These are phyloP conservation scores for Lochmaea capreae DNA, from an alignment of 2,888 invertebrate species.

Conservation along the genomic window DNA sequence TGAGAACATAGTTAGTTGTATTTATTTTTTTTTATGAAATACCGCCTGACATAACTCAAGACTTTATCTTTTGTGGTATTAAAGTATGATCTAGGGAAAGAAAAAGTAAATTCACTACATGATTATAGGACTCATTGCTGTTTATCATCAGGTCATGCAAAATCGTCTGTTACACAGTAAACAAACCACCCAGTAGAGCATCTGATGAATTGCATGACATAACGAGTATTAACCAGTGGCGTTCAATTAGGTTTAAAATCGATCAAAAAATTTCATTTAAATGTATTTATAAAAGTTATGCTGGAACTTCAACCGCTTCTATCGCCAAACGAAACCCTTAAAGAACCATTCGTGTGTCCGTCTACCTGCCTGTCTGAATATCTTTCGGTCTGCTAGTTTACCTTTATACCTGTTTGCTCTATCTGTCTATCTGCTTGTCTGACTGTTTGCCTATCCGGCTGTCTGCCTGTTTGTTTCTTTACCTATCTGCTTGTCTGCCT, in stretches of 20 bases:
- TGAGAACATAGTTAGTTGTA: slow-evolving; percentile 23
- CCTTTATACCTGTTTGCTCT: too few species aligned
- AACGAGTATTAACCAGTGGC: not conserved
- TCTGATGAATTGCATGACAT: slow-evolving; percentile 6
- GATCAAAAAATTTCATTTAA: too few species aligned
- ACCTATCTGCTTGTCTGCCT: too few species aligned
- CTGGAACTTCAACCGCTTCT: too few species aligned
- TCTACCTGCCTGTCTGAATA: too few species aligned
- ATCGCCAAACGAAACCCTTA: too few species aligned
- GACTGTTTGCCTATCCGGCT: too few species aligned
- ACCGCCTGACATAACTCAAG: slow-evolving; percentile 28
- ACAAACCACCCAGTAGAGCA: slow-evolving; percentile 26
- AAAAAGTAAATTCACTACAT: slow-evolving; percentile 20
- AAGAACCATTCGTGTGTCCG: too few species aligned
- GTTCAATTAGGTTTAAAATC: not conserved
- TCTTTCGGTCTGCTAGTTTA: too few species aligned
- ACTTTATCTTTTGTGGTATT: slow-evolving; percentile 28
- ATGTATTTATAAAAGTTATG: too few species aligned
- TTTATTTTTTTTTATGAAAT: slow-evolving; percentile 18
- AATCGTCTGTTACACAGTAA: slow-evolving; percentile 26
- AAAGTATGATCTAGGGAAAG: slow-evolving; percentile 30
- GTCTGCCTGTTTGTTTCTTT: too few species aligned
- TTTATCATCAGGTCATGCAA: slow-evolving; percentile 26
- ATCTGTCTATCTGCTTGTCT: too few species aligned
- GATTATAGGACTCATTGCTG: slow-evolving; percentile 27